Evolutionary conservation across 2,888 invertebrate species (phyloP).

Genomic region (Abscondita cerata): DNA sequence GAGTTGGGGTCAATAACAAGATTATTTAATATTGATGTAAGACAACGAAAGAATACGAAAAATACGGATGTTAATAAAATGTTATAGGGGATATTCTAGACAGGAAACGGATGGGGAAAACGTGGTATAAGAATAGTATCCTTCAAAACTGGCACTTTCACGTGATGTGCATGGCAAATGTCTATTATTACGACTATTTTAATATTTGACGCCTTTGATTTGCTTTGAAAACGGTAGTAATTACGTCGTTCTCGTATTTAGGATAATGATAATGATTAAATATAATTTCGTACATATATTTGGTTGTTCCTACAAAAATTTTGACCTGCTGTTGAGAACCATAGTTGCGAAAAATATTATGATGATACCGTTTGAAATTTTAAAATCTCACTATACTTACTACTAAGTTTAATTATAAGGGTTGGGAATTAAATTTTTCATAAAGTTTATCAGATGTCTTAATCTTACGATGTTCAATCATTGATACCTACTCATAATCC

Average conservation of each 20-base stretch:
- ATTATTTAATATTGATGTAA: slow-evolving; percentile 14
- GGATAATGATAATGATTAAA: no score
- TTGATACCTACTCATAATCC: not conserved
- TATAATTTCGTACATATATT: no score
- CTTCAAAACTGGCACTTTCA: slow-evolving; percentile 31
- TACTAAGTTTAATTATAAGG: no score
- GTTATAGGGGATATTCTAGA: slow-evolving; percentile 20
- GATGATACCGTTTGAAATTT: no score
- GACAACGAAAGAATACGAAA: slow-evolving; percentile 21
- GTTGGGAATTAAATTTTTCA: no score
- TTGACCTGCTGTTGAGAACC: no score
- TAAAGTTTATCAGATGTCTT: no score
- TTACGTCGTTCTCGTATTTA: not conserved
- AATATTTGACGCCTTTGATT: slow-evolving; percentile 11
- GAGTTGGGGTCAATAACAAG: slow-evolving; percentile 16
- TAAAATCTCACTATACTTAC: no score
- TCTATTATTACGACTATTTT: slow-evolving; percentile 23
- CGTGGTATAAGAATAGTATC: slow-evolving; percentile 35
- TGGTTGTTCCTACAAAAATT: no score
- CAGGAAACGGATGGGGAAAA: slow-evolving; percentile 32
- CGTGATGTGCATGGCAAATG: slow-evolving; percentile 36
- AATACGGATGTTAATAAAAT: slow-evolving; percentile 27
- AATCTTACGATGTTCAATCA: not conserved
- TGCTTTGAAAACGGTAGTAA: not conserved
- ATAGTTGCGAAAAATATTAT: no score